Evolutionary conservation across 53 echinoderm and acorn worm genomes (phyloP).

Genomic region (Arbacia lixula): DNA sequence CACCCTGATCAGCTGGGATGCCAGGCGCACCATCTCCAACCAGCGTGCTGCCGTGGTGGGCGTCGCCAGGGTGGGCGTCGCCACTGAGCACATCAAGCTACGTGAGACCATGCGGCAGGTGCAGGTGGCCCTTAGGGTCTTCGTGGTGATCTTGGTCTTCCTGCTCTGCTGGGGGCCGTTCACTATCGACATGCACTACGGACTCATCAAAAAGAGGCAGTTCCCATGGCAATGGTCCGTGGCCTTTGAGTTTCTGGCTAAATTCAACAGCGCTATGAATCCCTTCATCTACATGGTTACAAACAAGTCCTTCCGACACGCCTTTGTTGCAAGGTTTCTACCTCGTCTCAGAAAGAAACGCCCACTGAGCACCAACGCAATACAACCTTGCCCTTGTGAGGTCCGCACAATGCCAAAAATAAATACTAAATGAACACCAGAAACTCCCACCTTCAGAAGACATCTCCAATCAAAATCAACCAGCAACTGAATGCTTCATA

Average conservation of each 20-base stretch:
- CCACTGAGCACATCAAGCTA: neutral
- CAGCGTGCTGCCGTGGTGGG: neutral
- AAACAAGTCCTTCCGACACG: neutral
- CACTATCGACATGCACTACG: conserved; percentile 26
- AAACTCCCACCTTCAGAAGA: no score
- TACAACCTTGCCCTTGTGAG: no score
- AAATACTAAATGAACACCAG: no score
- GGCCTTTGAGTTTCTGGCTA: conserved; percentile 27
- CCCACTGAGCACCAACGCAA: no score
- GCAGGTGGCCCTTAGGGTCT: neutral
- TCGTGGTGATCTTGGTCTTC: conserved; percentile 22
- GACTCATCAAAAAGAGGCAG: conserved; percentile 13
- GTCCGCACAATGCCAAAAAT: no score
- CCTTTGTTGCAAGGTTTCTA: neutral
- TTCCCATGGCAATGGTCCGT: conserved; percentile 24
- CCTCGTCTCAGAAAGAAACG: neutral
- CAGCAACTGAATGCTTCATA: no score
- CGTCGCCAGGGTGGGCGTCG: neutral
- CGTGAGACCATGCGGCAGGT: neutral
- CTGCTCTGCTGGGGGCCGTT: conserved; percentile 36
- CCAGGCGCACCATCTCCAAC: neutral
- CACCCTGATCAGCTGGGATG: conserved; percentile 5
- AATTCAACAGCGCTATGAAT: conserved; percentile 36
- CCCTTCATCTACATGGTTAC: conserved; percentile 33
- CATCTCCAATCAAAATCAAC: no score